A percentile compares a stretch with the other conserved stretches of the same genome.
Evolutionary conservation across 2,113 vertebrate species (phyloP).

Genomic region (human (Homo sapiens)): GRCh38 chrX:42687001-42687500

Average conservation of each 20-base stretch:
- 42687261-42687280: neutral
- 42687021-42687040: neutral
- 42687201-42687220: neutral
- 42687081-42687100: neutral
- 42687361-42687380: neutral
- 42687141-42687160: neutral
- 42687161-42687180: constrained; percentile 1
- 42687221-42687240: neutral
- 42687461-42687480: neutral
- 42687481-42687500: neutral
- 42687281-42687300: neutral
- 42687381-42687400: neutral
- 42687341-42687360: neutral
- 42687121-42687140: neutral
- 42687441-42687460: neutral
- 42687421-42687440: neutral
- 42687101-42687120: neutral
- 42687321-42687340: constrained; percentile 14
- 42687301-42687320: neutral
- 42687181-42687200: neutral
- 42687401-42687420: neutral
- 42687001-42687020: neutral
- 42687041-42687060: neutral
- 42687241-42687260: neutral
- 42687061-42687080: neutral